These are phyloP conservation scores for Eurosta solidaginis DNA, from an alignment of 1,140 invertebrate genomes.

Conservation along the genomic window DNA sequence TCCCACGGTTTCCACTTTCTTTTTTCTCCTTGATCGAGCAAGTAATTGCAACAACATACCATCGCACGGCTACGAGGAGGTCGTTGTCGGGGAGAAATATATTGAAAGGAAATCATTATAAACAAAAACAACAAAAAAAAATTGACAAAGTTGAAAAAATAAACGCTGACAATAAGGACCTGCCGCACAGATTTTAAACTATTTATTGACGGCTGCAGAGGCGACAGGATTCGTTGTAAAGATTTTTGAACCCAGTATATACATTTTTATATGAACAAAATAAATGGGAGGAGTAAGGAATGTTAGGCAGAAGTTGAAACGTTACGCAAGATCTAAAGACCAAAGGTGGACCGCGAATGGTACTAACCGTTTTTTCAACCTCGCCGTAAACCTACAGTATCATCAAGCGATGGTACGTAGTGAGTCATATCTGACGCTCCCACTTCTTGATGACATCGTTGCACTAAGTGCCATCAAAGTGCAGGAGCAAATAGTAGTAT, in stretches of 20 bases:
- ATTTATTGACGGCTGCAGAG: background rate
- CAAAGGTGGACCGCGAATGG: too few species aligned
- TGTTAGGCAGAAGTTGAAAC: too few species aligned
- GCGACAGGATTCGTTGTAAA: background rate
- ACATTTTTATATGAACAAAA: too few species aligned
- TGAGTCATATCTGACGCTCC: too few species aligned
- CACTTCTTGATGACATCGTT: too few species aligned
- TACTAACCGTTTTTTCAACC: too few species aligned
- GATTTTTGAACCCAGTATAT: background rate
- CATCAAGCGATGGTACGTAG: too few species aligned
- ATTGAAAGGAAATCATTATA: constrained; percentile 23
- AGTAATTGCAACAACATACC: background rate
- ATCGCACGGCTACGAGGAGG: background rate
- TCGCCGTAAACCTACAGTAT: too few species aligned
- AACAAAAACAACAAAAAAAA: background rate
- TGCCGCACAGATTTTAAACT: constrained; percentile 8
- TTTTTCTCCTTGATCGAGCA: background rate
- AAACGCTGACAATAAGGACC: background rate
- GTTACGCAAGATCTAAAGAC: too few species aligned
- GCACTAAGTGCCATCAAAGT: too few species aligned
- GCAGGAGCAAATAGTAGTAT: too few species aligned
- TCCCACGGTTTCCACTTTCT: constrained; percentile 24
- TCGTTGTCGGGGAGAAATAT: constrained; percentile 16
- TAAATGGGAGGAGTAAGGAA: too few species aligned
- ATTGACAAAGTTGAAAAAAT: background rate